These are phyloP conservation scores for Scylla paramamosain DNA, from an alignment of 1,140 invertebrate species.

Conservation along the genomic window DNA sequence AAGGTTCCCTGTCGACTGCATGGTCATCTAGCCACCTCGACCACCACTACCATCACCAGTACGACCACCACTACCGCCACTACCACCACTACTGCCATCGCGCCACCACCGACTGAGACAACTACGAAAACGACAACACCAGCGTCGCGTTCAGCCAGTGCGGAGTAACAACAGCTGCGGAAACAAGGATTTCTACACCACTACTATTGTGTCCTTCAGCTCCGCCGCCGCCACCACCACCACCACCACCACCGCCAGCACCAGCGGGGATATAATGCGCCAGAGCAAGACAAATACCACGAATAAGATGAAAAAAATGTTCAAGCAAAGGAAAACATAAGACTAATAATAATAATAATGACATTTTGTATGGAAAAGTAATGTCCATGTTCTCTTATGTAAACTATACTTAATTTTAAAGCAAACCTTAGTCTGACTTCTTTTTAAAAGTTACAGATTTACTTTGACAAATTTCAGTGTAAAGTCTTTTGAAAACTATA, in stretches of 20 bases:
- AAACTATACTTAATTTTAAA: too few species aligned
- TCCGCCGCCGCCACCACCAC: neutral
- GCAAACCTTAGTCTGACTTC: too few species aligned
- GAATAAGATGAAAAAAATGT: too few species aligned
- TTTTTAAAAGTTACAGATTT: too few species aligned
- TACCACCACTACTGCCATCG: neutral
- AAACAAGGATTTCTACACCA: neutral
- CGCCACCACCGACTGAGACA: neutral
- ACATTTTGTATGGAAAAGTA: too few species aligned
- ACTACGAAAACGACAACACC: neutral
- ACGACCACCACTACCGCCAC: too few species aligned
- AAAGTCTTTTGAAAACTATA: too few species aligned
- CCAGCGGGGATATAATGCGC: neutral
- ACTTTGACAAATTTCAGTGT: too few species aligned
- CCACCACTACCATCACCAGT: neutral
- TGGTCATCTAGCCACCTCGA: conserved; percentile 14
- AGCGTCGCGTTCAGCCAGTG: neutral
- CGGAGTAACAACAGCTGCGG: neutral
- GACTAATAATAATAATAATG: too few species aligned
- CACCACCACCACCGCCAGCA: neutral
- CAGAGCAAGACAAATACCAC: too few species aligned
- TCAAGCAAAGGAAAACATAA: too few species aligned
- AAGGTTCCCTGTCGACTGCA: neutral
- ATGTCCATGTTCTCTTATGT: too few species aligned
- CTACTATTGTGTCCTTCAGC: neutral